Base-by-base conservation (phyloP, 1,140 invertebrate species). In the Drosophila virilis region DNA sequence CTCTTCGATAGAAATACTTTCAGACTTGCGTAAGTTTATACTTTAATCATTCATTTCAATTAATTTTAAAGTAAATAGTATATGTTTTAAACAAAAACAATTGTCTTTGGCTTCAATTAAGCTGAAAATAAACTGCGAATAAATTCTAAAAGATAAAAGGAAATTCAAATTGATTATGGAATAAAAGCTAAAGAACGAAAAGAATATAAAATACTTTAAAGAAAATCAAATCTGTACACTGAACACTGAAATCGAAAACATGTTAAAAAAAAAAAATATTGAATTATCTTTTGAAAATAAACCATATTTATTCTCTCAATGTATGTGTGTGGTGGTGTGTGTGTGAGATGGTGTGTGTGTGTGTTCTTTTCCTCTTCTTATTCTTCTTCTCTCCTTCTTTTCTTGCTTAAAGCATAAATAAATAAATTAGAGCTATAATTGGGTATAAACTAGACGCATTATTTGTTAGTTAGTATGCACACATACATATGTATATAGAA, bases 1-100 rank as follows among this genome's bases (percentile, higher is more conserved):
- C 81, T 86, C 42, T 85, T 86, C 82, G 83, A 86, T 86, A 86
- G 82, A 86, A 86, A 86, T 86, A 86, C 78, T 82, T 78, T 86
- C 82, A 86, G 82, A 86, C 82, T 86, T 86, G 82, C 78, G 43
- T 78, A 83, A 76, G 71, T 79, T 82, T 52, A 50, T 50, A 45
- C 50, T 8, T 54, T 13, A 37, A 54, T 54, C 33, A 52, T 37
- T 35, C 22, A 42, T 13, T 9, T 52, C 6, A 35, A 52, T 32
- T 40, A 59, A 8, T 33, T 15, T 52, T 9, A 17, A 37, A 12
- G 15, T 55, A 55, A 22, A 42, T 17, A n/a, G 37, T 22, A 17
- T 28, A 55, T n/a, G 38, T 10, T 42, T 55, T 22, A 40, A 55
- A 38, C 6, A 55, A 55, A 55, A 28, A 17, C 1, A 6, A 9